phyloP scores from a whole-genome alignment of 2,888 invertebrate species.

The Lampropteryx suffumata region DNA sequence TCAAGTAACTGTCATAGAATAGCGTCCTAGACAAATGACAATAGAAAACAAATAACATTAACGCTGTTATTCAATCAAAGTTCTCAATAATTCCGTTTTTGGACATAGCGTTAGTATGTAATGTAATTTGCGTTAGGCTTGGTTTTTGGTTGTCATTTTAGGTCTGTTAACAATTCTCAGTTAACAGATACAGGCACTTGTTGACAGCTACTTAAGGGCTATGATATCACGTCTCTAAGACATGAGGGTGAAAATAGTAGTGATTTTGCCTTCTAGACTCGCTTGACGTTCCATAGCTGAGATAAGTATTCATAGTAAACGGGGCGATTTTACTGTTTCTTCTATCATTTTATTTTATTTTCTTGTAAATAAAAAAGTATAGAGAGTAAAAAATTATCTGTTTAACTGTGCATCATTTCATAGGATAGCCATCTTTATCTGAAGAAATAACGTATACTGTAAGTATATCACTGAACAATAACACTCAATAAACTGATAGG shows the following conservation, averaged over 20 bases:
- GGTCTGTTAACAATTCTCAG: neutral
- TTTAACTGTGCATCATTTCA: constrained; percentile 90
- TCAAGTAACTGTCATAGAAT: constrained; percentile 1
- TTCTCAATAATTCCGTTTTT: too few relatives aligned
- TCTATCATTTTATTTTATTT: constrained; percentile 57
- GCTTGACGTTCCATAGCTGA: constrained; percentile 36
- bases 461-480: constrained; percentile 82
- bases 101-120: too few relatives aligned
- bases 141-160: neutral
- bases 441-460: constrained; percentile 83
- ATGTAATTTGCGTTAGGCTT: too few relatives aligned
- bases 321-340: constrained; percentile 31
- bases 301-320: constrained; percentile 16
- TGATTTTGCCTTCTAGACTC: constrained; percentile 29
- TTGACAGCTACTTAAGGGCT: constrained; percentile 1
- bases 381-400: constrained; percentile 87
- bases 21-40: neutral
- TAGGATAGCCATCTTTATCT: constrained; percentile 87
- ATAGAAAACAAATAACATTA: neutral
- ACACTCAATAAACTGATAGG: constrained; percentile 82
- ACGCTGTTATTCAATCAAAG: too few relatives aligned
- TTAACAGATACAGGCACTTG: neutral
- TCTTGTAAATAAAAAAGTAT: constrained; percentile 80
- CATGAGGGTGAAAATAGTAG: constrained; percentile 20
- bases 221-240: neutral